Conservation (phyloP, 1,140 invertebrate genomes). For the Dendrolimus punctatus region DNA sequence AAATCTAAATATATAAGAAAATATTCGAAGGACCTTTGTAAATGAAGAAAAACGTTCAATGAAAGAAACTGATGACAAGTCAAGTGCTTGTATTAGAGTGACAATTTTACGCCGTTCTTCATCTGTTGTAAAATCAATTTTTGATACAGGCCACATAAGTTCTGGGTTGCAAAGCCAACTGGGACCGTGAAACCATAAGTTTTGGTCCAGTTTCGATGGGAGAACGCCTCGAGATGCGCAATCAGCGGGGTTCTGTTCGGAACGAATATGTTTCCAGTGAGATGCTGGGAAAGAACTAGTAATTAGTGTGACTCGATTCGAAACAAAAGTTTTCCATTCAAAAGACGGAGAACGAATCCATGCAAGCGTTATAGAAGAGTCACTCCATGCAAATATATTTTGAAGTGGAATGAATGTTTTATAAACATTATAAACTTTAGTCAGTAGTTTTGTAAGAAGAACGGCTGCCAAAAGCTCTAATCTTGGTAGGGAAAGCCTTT, state of each 20-base stretch:
- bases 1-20: slow-evolving; percentile 1
- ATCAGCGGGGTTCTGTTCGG: too few relatives aligned
- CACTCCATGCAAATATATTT: slow-evolving; percentile 14
- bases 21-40: background rate
- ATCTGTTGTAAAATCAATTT: background rate
- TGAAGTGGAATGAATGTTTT: slow-evolving; percentile 13
- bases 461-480: slow-evolving; percentile 17
- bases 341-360: slow-evolving; percentile 36
- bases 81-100: background rate
- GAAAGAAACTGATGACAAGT: background rate
- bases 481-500: slow-evolving; percentile 10
- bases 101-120: background rate
- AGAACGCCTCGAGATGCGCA: background rate
- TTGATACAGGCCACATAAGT: background rate
- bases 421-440: slow-evolving; percentile 8
- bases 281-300: too few relatives aligned
- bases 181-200: background rate
- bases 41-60: background rate
- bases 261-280: too few relatives aligned
- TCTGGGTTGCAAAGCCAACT: background rate
- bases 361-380: slow-evolving; percentile 36
- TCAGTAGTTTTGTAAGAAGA: slow-evolving; percentile 14
- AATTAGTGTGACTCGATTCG: slow-evolving; percentile 32
- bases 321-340: slow-evolving; percentile 49
- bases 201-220: slow-evolving; percentile 1